A percentile compares a stretch with the other conserved stretches of the same genome.
These are phyloP conservation scores for Arenicola marina DNA, from an alignment of 2,888 invertebrate genomes.

Conservation along the genomic window DNA sequence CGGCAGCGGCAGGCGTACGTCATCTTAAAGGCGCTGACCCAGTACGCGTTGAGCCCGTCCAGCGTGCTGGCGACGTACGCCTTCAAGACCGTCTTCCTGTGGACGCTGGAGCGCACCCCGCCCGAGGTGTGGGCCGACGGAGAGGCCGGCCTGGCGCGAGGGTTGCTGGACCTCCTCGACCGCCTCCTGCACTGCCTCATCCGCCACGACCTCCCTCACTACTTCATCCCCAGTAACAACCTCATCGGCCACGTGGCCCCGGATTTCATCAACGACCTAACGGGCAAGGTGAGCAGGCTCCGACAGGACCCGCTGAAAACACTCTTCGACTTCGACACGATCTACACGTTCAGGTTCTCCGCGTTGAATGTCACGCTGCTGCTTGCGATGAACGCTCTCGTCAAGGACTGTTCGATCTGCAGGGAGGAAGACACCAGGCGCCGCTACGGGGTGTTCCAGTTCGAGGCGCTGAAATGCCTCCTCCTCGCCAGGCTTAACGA, in stretches of 20 bases:
- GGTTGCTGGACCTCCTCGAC: slow-evolving; percentile 36
- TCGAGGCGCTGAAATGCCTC: too few species aligned
- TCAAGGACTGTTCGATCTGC: too few species aligned
- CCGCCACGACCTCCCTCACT: slow-evolving; percentile 36
- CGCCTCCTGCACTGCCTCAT: slow-evolving; percentile 33
- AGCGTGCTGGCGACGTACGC: slow-evolving; percentile 29
- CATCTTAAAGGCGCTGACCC: slow-evolving; percentile 34
- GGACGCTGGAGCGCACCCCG: slow-evolving; percentile 38
- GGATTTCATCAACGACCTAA: slow-evolving; percentile 5
- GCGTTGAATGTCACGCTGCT: too few species aligned
- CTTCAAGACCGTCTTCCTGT: slow-evolving; percentile 39
- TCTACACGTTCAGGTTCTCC: too few species aligned
- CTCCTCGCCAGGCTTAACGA: too few species aligned
- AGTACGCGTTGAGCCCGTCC: slow-evolving; percentile 29
- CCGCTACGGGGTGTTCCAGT: too few species aligned
- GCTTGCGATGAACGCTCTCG: too few species aligned
- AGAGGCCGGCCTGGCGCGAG: slow-evolving; percentile 32
- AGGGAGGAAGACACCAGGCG: too few species aligned
- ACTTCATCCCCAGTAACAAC: slow-evolving; percentile 40
- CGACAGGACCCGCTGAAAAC: too few species aligned
- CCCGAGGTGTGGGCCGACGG: slow-evolving; percentile 33
- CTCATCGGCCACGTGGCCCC: slow-evolving; percentile 32
- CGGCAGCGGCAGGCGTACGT: too few species aligned
- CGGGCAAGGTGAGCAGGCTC: neutral
- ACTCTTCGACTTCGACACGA: too few species aligned